Evolutionary conservation across 2,888 invertebrate species (phyloP).

Genomic region (Catocala fraxini): DNA sequence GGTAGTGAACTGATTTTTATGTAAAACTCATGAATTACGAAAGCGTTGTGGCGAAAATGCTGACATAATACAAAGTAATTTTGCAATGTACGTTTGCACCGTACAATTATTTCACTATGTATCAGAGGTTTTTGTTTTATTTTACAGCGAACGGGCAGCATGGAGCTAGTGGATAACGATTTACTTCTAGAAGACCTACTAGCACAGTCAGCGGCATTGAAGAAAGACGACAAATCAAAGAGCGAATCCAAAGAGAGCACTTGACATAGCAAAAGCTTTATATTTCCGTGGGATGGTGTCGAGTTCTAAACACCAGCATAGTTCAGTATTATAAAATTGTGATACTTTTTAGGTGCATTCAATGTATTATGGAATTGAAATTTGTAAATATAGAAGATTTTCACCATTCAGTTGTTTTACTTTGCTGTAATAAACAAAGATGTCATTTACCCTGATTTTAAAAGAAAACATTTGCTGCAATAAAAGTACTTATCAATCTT

Average conservation of each 20-base stretch:
- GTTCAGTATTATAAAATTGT: conserved; percentile 80
- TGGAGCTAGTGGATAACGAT: conserved; percentile 78
- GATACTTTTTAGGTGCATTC: conserved; percentile 65
- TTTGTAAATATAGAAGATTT: conserved; percentile 50
- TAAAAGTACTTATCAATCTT: no score
- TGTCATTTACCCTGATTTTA: no score
- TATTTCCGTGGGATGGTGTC: conserved; percentile 70
- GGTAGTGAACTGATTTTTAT: no score
- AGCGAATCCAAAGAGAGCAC: conserved; percentile 68
- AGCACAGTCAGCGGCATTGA: conserved; percentile 70
- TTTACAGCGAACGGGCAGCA: conserved; percentile 76
- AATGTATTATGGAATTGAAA: conserved; percentile 38
- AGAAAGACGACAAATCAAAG: conserved; percentile 65
- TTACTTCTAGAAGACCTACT: conserved; percentile 77
- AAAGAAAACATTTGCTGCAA: no score
- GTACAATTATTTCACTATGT: no score
- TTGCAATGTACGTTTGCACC: no score
- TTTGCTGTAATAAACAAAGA: background rate
- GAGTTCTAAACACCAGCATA: conserved; percentile 56
- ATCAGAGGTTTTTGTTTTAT: background rate
- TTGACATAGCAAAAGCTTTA: conserved; percentile 73
- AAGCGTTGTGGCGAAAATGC: no score
- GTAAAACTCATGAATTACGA: no score
- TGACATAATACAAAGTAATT: no score
- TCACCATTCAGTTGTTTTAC: conserved; percentile 27